Conservation (phyloP, 2,888 invertebrate species). For the Stenotaenia linearis region DNA sequence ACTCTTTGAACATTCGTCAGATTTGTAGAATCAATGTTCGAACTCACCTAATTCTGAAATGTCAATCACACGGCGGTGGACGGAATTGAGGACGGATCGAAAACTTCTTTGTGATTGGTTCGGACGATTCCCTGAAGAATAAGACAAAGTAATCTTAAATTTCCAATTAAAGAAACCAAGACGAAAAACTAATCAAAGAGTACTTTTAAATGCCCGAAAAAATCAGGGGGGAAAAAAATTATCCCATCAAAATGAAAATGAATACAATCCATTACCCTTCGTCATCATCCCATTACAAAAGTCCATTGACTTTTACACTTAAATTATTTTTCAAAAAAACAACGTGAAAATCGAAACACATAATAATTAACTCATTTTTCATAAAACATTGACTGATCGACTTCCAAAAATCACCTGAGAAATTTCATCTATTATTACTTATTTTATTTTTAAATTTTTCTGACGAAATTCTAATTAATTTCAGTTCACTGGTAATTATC, state of each 20-base stretch:
- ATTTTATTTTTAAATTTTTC: neutral
- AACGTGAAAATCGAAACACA: neutral
- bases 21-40: neutral
- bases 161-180: neutral
- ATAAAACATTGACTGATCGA: too few species aligned
- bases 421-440: neutral
- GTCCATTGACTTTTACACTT: neutral
- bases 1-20: too few species aligned
- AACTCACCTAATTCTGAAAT: neutral
- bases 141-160: slow-evolving; percentile 5
- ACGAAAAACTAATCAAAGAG: neutral
- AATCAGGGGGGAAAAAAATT: neutral
- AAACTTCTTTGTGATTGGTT: neutral
- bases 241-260: slow-evolving; percentile 18
- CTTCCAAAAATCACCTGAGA: neutral
- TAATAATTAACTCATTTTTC: neutral
- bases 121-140: neutral
- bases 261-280: neutral
- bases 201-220: neutral
- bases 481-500: neutral
- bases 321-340: neutral
- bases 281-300: neutral
- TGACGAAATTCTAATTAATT: neutral
- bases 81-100: slow-evolving; percentile 20
- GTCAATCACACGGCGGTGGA: slow-evolving; percentile 5